Conservation (phyloP, 2,888 invertebrate genomes). For the Euzetes globulus region DNA sequence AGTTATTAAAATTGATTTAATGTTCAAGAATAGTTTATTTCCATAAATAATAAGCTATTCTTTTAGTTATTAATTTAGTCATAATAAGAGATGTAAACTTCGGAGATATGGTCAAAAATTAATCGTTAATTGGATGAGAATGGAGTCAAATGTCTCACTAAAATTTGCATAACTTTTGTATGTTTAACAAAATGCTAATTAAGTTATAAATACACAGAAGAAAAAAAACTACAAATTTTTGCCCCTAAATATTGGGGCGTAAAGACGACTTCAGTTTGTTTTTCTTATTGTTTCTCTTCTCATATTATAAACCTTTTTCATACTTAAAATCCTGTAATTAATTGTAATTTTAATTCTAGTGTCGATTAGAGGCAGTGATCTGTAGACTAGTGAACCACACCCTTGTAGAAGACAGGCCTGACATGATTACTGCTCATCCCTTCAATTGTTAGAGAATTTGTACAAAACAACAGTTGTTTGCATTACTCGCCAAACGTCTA, state of each 20-base stretch:
- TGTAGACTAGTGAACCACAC: conserved; percentile 11
- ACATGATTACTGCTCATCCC: background rate
- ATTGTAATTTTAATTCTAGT: background rate
- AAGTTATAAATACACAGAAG: background rate
- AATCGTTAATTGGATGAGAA: no score
- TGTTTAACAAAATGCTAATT: no score
- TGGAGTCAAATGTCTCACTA: no score
- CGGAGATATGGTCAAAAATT: no score
- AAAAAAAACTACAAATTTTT: background rate
- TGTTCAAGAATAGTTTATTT: no score
- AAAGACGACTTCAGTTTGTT: background rate
- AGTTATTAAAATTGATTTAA: no score
- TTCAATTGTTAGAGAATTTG: background rate
- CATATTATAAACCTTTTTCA: background rate
- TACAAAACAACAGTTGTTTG: background rate
- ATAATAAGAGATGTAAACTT: no score
- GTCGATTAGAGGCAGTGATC: conserved; percentile 2
- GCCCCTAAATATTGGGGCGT: background rate
- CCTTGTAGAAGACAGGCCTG: background rate
- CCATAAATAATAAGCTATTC: no score
- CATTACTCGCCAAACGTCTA: background rate
- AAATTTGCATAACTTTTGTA: no score
- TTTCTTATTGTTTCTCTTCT: background rate
- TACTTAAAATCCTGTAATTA: background rate
- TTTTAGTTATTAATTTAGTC: no score